Conservation (phyloP, 2,888 invertebrate genomes). For the Trichopoda pennipes region DNA sequence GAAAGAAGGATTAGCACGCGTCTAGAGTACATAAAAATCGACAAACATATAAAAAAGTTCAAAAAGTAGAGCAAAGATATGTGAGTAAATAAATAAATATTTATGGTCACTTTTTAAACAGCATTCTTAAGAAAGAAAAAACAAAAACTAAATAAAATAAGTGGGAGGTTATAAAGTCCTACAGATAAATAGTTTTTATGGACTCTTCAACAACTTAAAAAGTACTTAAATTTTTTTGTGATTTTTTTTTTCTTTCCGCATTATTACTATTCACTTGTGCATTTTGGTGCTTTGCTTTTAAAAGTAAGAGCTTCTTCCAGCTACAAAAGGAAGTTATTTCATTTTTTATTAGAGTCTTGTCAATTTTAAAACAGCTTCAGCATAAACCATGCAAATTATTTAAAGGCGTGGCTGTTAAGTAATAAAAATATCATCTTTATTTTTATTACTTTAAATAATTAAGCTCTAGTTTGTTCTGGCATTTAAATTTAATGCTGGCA, state of each 20-base stretch:
- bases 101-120: not conserved
- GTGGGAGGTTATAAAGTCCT: conserved; percentile 62
- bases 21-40: conserved; percentile 50
- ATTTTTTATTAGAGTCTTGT: not conserved
- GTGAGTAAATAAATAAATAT: not conserved
- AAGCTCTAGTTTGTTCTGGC: conserved; percentile 14
- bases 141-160: conserved; percentile 28
- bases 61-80: conserved; percentile 17
- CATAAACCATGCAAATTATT: not conserved
- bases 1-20: conserved; percentile 59
- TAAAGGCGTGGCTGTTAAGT: conserved; percentile 28
- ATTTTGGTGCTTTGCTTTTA: not conserved
- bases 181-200: conserved; percentile 67
- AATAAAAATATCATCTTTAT: conserved; percentile 28
- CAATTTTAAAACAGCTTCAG: not conserved
- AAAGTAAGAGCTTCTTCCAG: not conserved
- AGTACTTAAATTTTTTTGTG: conserved; percentile 52
- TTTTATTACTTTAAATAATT: conserved; percentile 41
- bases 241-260: not conserved
- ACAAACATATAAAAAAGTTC: no score
- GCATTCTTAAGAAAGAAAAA: not conserved
- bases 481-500: conserved; percentile 2
- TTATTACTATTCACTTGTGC: not conserved
- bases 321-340: not conserved
- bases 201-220: conserved; percentile 67